phyloP scores from a whole-genome alignment of 2,113 vertebrate species.

The Nycticorax nycticorax region DNA sequence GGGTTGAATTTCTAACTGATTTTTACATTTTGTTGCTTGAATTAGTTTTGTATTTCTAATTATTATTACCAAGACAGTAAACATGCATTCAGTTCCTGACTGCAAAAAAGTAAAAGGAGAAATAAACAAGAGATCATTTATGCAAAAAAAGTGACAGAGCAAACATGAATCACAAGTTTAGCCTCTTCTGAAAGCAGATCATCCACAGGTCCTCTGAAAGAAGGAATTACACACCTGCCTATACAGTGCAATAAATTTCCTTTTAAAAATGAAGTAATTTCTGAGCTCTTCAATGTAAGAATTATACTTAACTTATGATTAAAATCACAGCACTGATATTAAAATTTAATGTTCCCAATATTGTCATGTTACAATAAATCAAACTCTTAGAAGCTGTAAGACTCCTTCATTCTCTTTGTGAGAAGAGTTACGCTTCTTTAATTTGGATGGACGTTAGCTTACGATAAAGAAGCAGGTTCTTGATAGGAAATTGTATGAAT shows the following conservation, averaged over 20 bases:
- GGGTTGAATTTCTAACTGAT: background rate
- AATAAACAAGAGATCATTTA: constrained; percentile 27
- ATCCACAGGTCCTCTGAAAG: constrained; percentile 27
- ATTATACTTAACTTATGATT: constrained; percentile 58
- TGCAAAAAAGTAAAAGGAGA: constrained; percentile 20
- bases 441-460: constrained; percentile 61
- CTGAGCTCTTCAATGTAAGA: constrained; percentile 56
- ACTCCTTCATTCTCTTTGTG: background rate
- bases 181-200: constrained; percentile 12
- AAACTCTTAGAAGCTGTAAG: constrained; percentile 46
- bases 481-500: constrained; percentile 40
- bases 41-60: background rate
- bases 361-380: constrained; percentile 72
- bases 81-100: background rate
- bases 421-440: constrained; percentile 53
- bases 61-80: background rate
- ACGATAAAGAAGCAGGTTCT: constrained; percentile 17
- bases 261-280: constrained; percentile 69
- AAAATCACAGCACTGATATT: constrained; percentile 62
- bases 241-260: constrained; percentile 51
- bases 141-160: background rate
- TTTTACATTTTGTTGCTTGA: background rate
- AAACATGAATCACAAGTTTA: constrained; percentile 43
- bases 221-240: constrained; percentile 52
- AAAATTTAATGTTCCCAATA: constrained; percentile 71